Evolutionary conservation across 2,888 invertebrate species (phyloP), one percentile per base, ranked within the genome.

Genomic region (Dryobota labecula): DNA sequence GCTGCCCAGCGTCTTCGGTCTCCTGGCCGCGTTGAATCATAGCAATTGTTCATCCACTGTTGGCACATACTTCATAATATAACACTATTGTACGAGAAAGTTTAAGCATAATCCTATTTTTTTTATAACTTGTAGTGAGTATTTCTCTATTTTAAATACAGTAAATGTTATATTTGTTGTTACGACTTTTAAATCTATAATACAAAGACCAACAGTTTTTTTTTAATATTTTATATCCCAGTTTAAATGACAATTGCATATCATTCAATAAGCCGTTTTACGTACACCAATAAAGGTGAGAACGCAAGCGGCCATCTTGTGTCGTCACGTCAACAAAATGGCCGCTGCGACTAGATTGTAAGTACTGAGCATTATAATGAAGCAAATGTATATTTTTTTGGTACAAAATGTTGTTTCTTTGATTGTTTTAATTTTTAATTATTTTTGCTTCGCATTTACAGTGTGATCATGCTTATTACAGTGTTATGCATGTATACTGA

Each of bases 401-500:
- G 92, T 95, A 94, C 94, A 92, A 93, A 92, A 93, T 91, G 90
- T 92, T 94, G 91, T 92, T 92, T 90, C 85, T 92, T 90, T 90
- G 88, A 87, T 91, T 90, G 86, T 90, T 90, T 90, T 91, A 88
- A 87, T 91, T 90, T 90, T 87, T 86, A 73, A 83, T 86, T 80
- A 79, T 83, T 88, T 94, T 93, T 89, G 96, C 96, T 95, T 95
- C 91, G 95, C 95, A 95, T 96, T 95, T 95, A 94, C 91, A 92
- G 94, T 93, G 94, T 95, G 94, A 91, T 92, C 92, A 93, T 94
- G 95, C 95, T 95, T 95, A 92, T 94, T 95, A 94, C 93, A 94
- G 94, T 94, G 93, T 95, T 92, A 89, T 94, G 96, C 96, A 95
- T 95, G 95, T 94, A 91, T 89, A 92, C 92, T 90, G 90, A 91